Percentiles rank a stretch among this genome's conserved stretches.
Evolutionary conservation across 2,797 vertebrate genomes (phyloP).

Genomic region (Micrastur ruficollis): DNA sequence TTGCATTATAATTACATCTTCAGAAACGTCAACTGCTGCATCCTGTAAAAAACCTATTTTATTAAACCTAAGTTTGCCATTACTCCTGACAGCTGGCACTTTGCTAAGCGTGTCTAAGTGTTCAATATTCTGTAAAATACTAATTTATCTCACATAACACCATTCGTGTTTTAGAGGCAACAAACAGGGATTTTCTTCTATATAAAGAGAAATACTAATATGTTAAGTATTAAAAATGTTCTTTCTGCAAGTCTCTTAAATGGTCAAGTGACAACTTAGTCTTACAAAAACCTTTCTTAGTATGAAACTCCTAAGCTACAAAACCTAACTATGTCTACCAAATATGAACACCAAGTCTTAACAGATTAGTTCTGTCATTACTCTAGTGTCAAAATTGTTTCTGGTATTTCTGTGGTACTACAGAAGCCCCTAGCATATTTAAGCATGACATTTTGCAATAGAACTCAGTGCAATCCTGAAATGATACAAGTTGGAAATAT

Average conservation of each 20-base stretch:
- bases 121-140: background rate
- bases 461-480: background rate
- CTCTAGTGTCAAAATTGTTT: background rate
- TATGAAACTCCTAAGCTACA: background rate
- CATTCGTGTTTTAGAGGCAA: background rate
- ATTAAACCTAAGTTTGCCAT: background rate
- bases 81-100: background rate
- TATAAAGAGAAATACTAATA: background rate
- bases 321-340: background rate
- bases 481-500: background rate
- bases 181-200: background rate
- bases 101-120: background rate
- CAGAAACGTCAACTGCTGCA: background rate
- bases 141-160: background rate
- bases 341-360: background rate
- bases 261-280: background rate
- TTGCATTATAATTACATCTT: background rate
- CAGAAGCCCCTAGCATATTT: background rate
- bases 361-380: background rate
- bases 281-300: background rate
- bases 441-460: background rate
- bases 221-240: background rate
- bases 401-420: background rate
- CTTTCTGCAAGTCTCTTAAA: background rate
- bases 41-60: background rate